These are phyloP conservation scores for Heliconius nattereri DNA, from an alignment of 1,140 invertebrate genomes.

Conservation along the genomic window DNA sequence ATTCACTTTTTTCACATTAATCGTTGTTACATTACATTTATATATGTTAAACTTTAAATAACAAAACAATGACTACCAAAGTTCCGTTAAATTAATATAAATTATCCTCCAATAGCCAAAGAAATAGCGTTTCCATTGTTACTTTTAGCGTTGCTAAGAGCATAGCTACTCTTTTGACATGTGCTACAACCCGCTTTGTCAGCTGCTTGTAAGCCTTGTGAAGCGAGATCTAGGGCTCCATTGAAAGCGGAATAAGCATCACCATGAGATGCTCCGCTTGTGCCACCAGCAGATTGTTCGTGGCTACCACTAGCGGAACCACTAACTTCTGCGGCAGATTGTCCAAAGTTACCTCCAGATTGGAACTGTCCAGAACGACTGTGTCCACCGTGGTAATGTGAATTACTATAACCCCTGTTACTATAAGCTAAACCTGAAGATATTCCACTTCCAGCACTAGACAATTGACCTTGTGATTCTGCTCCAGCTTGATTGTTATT, in stretches of 20 bases:
- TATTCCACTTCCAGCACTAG: neutral
- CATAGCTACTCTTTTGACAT: constrained; percentile 64
- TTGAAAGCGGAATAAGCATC: constrained; percentile 47
- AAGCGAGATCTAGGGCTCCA: constrained; percentile 61
- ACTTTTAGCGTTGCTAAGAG: constrained; percentile 68
- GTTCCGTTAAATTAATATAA: neutral
- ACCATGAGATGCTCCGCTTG: constrained; percentile 23
- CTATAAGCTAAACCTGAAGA: neutral
- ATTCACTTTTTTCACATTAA: no score
- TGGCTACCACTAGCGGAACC: neutral
- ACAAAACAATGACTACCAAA: neutral
- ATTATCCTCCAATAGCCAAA: constrained; percentile 56
- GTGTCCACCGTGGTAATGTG: neutral
- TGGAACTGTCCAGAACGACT: neutral
- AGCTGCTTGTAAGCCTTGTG: constrained; percentile 58
- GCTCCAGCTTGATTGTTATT: neutral
- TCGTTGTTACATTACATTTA: no score
- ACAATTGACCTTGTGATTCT: neutral
- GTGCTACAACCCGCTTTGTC: constrained; percentile 55
- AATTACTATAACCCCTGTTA: neutral
- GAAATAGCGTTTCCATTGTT: constrained; percentile 61
- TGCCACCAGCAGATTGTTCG: neutral
- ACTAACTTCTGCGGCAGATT: neutral
- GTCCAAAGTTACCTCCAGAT: neutral
- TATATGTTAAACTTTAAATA: neutral